phyloP scores from a whole-genome alignment of 2,888 invertebrate species.

The Tetramorium bicarinatum region DNA sequence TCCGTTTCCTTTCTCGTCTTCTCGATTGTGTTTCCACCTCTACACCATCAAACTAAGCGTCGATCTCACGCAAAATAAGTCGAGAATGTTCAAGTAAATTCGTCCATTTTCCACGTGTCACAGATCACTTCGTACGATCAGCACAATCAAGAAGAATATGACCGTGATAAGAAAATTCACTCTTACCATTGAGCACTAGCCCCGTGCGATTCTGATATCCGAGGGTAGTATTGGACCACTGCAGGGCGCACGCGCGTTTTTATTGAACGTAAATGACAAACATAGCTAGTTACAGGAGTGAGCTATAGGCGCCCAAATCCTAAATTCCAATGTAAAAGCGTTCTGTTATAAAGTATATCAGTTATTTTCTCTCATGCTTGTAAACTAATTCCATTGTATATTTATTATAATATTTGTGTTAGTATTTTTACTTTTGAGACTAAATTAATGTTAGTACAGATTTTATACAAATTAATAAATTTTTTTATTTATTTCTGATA shows the following conservation, averaged over 20 bases:
- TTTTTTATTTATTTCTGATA: not conserved
- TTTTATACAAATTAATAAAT: not conserved
- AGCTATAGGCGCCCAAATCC: conserved; percentile 17
- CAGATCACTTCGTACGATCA: conserved; percentile 3
- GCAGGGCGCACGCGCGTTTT: conserved; percentile 75
- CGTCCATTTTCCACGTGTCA: conserved; percentile 44
- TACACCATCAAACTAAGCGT: not conserved
- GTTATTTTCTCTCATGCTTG: not conserved
- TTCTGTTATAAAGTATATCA: not conserved
- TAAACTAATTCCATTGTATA: not conserved
- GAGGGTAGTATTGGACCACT: conserved; percentile 50
- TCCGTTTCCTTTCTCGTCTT: not conserved
- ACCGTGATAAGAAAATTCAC: conserved; percentile 55
- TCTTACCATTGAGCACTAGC: conserved; percentile 66
- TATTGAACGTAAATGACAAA: conserved; percentile 72
- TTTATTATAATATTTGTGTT: conserved; percentile 4
- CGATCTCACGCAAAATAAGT: conserved; percentile 8
- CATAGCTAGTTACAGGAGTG: conserved; percentile 24
- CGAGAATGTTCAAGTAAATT: conserved; percentile 35
- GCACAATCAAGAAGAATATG: conserved; percentile 31
- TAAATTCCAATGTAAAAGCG: not conserved
- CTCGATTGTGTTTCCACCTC: not conserved
- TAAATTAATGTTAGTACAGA: not conserved
- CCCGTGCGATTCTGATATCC: conserved; percentile 60
- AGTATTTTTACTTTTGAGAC: not conserved